Percentiles rank a stretch among this genome's conserved stretches.
These are phyloP conservation scores for Caracal caracal DNA, from an alignment of 2,113 vertebrate species.

Conservation along the genomic window DNA sequence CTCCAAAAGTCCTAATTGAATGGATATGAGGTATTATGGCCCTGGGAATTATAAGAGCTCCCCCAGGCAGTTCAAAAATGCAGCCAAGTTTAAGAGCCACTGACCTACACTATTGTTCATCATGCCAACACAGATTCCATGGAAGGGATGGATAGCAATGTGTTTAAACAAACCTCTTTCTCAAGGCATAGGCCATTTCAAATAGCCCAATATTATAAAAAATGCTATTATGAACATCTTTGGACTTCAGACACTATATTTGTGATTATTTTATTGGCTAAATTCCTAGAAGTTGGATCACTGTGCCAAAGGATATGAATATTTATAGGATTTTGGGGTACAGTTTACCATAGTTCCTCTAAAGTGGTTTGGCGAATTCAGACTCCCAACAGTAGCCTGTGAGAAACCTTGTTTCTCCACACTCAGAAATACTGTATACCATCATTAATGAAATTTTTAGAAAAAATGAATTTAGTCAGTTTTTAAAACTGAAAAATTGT, in stretches of 20 bases:
- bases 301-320: conserved; percentile 31
- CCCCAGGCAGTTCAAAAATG: conserved; percentile 34
- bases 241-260: conserved; percentile 30
- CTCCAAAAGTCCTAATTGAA: conserved; percentile 57
- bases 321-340: conserved; percentile 31
- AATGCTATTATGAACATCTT: conserved; percentile 40
- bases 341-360: neutral
- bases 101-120: neutral
- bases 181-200: neutral
- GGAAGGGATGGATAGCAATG: neutral
- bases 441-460: neutral
- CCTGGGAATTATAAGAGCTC: neutral
- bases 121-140: neutral
- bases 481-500: conserved; percentile 28
- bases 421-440: neutral
- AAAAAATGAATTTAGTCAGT: neutral
- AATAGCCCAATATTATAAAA: conserved; percentile 15
- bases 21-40: neutral
- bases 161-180: neutral
- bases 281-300: conserved; percentile 29
- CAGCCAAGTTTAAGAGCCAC: conserved; percentile 7
- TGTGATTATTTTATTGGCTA: conserved; percentile 52
- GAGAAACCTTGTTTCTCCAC: neutral
- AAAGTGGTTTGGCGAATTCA: conserved; percentile 28
- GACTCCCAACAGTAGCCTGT: neutral